These are phyloP conservation scores for Tychaedon coryphoeus DNA, from an alignment of 2,113 vertebrate genomes.

Conservation along the genomic window DNA sequence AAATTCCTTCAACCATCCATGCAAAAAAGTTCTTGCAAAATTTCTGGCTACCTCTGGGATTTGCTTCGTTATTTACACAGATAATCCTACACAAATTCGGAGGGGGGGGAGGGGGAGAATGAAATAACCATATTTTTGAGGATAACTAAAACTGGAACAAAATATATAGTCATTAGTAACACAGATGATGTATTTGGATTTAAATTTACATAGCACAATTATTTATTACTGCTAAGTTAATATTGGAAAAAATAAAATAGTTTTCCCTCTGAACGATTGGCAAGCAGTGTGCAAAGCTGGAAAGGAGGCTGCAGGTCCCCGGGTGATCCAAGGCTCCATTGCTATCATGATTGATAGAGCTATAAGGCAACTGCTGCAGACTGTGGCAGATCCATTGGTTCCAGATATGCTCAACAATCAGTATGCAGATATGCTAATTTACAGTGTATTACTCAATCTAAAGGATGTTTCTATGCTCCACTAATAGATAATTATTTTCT, in stretches of 20 bases:
- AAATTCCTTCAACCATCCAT: background rate
- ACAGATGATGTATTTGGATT: background rate
- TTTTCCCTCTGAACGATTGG: background rate
- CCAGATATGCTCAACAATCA: background rate
- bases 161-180: background rate
- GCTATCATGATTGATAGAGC: background rate
- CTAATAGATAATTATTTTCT: background rate
- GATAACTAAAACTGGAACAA: background rate
- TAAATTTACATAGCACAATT: background rate
- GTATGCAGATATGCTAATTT: constrained; percentile 22
- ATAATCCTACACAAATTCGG: background rate
- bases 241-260: background rate
- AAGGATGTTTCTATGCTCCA: background rate
- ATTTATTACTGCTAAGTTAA: background rate
- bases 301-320: background rate
- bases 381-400: constrained; percentile 37
- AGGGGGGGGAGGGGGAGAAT: background rate
- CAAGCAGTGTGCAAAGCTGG: background rate
- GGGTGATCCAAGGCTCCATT: background rate
- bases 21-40: background rate
- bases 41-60: background rate
- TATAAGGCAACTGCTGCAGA: background rate
- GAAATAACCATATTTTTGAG: background rate
- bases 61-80: background rate
- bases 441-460: background rate